Base-by-base conservation (phyloP, 2,888 invertebrate species). In the Hermaeophaga mercurialis region DNA sequence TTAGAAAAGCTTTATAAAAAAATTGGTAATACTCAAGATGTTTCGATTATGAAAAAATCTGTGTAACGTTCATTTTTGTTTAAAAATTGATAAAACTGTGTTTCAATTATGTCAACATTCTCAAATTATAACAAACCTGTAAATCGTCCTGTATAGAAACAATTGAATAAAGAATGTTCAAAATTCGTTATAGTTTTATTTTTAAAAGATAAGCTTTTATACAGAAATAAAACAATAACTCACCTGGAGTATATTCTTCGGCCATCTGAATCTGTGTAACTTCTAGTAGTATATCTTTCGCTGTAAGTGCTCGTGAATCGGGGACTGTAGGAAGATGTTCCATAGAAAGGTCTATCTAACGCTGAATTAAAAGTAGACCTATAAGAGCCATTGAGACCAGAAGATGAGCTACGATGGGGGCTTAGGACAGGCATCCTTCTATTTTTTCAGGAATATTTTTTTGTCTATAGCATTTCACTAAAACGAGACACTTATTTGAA, bases 281-380 rank as follows among this genome's bases (percentile, higher is more conserved):
- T 81, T 28, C 84, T 77, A 62, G 82, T 80, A 33, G 83, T 73
- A 1, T 80, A 81, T 36, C 84, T 71, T 6, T 84, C 84, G 24
- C 82, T 83, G 66, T 81, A 82, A 18, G 17, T 39, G 46, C 63
- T 69, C 55, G 67, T 68, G 47, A 74, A 66, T 59, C 75, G 9
- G 78, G 84, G 47, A 57, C 68, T 74, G 0, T 81, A 80, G 28
- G 80, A 78, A 31, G 76, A 71, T 7, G 79, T 77, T 53, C 80
- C 74, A 65, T 80, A 84, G 68, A 80, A 83, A 0, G 84, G 84
- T 66, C 84, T 80, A 59, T 84, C 84, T 11, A 83, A 70, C 36
- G 79, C 79, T 1, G 81, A 73, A 11, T 80, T 80, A 38, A 80
- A 79, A 7, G 82, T 68, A 0, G 84, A 82, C 15, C 84, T 80